These are phyloP conservation scores for Acanthacorydalis orientalis DNA, from an alignment of 2,888 invertebrate genomes.

Conservation along the genomic window DNA sequence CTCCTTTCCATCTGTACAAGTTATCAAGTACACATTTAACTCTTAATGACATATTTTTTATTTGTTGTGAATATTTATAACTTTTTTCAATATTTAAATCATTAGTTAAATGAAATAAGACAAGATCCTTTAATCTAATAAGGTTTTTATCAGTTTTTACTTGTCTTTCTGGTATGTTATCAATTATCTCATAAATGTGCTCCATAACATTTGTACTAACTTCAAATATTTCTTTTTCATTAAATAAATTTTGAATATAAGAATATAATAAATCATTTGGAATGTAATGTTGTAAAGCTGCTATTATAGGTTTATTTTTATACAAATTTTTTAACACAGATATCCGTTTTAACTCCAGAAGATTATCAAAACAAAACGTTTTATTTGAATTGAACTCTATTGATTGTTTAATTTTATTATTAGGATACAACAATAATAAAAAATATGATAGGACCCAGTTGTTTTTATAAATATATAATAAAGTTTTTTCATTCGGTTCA, in stretches of 20 bases:
- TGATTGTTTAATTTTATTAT: constrained; percentile 33
- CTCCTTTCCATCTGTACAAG: constrained; percentile 35
- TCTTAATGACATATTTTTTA: constrained; percentile 33
- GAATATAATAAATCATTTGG: constrained; percentile 32
- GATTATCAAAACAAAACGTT: constrained; percentile 40
- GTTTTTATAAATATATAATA: constrained; percentile 43
- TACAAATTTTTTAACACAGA: constrained; percentile 34
- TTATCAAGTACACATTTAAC: constrained; percentile 34
- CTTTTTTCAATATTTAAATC: constrained; percentile 29
- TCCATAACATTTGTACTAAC: constrained; percentile 21
- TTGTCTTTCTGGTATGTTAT: constrained; percentile 39
- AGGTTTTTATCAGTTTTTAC: constrained; percentile 33
- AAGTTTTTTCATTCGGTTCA: constrained; percentile 32
- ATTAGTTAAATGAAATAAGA: constrained; percentile 39
- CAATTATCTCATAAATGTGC: constrained; percentile 28
- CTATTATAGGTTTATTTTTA: constrained; percentile 37
- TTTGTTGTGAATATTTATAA: constrained; percentile 33
- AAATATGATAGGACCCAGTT: constrained; percentile 54
- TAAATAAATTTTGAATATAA: constrained; percentile 30
- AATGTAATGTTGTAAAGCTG: constrained; percentile 40
- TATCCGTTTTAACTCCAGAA: constrained; percentile 36
- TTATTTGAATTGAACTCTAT: constrained; percentile 32
- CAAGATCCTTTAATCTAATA: constrained; percentile 35
- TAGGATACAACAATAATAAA: constrained; percentile 43
- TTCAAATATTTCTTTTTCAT: constrained; percentile 21